A percentile compares a stretch with the other conserved stretches of the same genome.
These are phyloP conservation scores for Rallus limicola DNA, from an alignment of 2,113 vertebrate genomes.

Conservation along the genomic window DNA sequence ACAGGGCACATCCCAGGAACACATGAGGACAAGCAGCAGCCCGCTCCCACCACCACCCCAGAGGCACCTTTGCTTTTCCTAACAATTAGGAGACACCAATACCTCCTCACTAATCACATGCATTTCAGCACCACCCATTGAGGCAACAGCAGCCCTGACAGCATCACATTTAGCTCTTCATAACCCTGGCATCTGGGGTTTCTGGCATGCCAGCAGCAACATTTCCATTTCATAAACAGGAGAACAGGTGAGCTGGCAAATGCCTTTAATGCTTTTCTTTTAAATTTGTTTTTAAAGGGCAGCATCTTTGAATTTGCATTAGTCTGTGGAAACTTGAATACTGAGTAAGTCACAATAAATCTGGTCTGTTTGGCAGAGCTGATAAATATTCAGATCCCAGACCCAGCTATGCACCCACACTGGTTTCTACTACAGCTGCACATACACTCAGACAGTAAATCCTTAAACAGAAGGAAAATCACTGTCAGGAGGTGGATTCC, in stretches of 20 bases:
- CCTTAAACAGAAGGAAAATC: neutral
- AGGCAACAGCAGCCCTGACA: neutral
- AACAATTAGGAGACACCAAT: neutral
- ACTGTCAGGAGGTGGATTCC: neutral
- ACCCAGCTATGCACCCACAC: rapidly evolving
- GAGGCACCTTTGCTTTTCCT: neutral
- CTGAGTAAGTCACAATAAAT: neutral
- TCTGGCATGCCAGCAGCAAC: neutral
- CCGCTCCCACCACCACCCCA: rapidly evolving
- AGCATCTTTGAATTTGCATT: neutral
- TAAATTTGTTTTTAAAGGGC: neutral
- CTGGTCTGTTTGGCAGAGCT: neutral
- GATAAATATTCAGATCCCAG: neutral
- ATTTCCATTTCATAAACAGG: rapidly evolving
- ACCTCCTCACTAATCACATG: neutral
- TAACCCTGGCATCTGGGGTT: neutral
- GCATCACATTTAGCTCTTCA: neutral
- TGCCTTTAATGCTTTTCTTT: neutral
- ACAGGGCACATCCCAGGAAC: rapidly evolving
- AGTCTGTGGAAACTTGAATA: neutral
- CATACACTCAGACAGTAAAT: neutral
- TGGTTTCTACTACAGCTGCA: neutral
- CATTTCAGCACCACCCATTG: neutral
- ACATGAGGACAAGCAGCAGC: neutral
- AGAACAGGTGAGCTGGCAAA: neutral